Percentiles rank a stretch among this genome's conserved stretches.
These are phyloP conservation scores for Linurgus olivaceus DNA, from an alignment of 2,797 vertebrate genomes.

Conservation along the genomic window DNA sequence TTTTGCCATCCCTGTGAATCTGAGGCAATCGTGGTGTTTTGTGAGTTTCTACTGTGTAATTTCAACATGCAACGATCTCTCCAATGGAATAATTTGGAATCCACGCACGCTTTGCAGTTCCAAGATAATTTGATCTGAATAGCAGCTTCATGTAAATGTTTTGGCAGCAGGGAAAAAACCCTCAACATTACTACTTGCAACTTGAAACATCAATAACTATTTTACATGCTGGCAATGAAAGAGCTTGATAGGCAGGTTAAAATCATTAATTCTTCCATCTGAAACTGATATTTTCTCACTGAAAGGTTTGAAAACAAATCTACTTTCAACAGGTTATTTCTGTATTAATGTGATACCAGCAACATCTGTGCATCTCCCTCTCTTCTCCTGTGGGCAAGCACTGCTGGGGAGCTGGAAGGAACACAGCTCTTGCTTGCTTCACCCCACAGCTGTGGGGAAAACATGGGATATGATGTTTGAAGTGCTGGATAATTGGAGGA, in stretches of 20 bases:
- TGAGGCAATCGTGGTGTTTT: neutral
- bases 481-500: conserved; percentile 65
- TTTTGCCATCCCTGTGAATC: neutral
- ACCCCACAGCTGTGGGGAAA: conserved; percentile 41
- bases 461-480: conserved; percentile 3
- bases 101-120: neutral
- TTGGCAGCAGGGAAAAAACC: conserved; percentile 63
- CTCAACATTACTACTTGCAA: conserved; percentile 24
- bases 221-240: conserved; percentile 6
- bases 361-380: conserved; percentile 13
- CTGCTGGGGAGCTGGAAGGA: conserved; percentile 7
- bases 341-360: neutral
- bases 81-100: conserved; percentile 48
- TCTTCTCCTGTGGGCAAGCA: neutral
- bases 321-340: conserved; percentile 25
- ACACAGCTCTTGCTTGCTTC: conserved; percentile 2
- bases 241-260: conserved; percentile 37
- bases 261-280: neutral
- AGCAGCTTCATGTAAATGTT: conserved; percentile 36
- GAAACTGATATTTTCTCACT: neutral
- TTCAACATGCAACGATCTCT: neutral
- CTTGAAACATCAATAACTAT: conserved; percentile 19
- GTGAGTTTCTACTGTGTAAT: neutral
- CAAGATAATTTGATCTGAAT: conserved; percentile 45
- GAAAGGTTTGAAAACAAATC: conserved; percentile 15